Conservation (phyloP, 2,888 invertebrate species). For the Aleiodes leptofemur region DNA sequence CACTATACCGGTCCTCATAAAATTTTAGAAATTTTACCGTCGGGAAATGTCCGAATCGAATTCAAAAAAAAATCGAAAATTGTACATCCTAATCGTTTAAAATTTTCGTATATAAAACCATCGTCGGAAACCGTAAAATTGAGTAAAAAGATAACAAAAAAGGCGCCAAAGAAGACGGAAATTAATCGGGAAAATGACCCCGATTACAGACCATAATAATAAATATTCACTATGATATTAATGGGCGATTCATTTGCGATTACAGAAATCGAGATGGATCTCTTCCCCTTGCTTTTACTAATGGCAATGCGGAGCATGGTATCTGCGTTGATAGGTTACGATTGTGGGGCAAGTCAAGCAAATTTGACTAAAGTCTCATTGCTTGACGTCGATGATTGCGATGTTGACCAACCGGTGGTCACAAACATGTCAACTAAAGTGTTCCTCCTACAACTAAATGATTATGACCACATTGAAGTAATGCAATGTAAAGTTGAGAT, state of each 20-base stretch:
- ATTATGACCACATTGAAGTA: constrained; percentile 26
- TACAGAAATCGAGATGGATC: constrained; percentile 20
- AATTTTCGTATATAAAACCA: constrained; percentile 34
- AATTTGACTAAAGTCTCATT: constrained; percentile 45
- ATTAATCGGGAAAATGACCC: not conserved
- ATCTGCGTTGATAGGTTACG: constrained; percentile 44
- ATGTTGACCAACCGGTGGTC: constrained; percentile 3
- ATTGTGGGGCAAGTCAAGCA: constrained; percentile 30
- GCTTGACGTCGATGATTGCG: constrained; percentile 33
- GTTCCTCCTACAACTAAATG: constrained; percentile 42
- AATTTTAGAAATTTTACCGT: constrained; percentile 38
- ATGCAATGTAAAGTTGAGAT: constrained; percentile 48
- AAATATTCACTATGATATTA: not conserved
- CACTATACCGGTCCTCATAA: constrained; percentile 37
- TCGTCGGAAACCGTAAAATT: not conserved
- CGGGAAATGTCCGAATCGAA: constrained; percentile 34
- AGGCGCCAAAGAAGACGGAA: too few relatives aligned
- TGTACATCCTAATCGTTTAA: constrained; percentile 41
- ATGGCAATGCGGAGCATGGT: not conserved
- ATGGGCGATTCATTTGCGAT: not conserved
- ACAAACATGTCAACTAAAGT: not conserved
- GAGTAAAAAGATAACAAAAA: not conserved
- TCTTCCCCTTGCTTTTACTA: not conserved
- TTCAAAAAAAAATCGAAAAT: constrained; percentile 18
- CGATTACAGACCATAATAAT: not conserved